Conservation (phyloP, 2,797 vertebrate genomes). For the Carcharodon carcharias region DNA sequence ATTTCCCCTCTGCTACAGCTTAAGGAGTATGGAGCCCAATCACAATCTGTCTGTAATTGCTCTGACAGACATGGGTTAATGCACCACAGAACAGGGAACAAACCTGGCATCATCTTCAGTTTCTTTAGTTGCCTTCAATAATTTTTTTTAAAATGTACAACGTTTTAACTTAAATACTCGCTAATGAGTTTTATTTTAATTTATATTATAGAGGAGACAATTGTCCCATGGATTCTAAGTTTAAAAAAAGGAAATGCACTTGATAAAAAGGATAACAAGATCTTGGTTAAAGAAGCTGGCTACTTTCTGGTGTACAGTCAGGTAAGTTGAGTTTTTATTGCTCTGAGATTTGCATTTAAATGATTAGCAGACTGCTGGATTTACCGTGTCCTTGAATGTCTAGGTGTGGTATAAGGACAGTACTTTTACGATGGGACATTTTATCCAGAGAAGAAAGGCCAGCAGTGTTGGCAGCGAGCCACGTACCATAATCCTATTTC, state of each 20-base stretch:
- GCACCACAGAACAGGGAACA: not conserved
- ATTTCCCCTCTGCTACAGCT: not conserved
- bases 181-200: not conserved
- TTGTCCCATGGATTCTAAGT: conserved; percentile 83
- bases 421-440: conserved; percentile 87
- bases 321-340: conserved; percentile 53
- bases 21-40: not conserved
- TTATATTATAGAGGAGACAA: conserved; percentile 57
- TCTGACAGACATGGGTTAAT: no score
- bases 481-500: conserved; percentile 78
- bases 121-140: not conserved
- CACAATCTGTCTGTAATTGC: not conserved
- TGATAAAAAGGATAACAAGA: conserved; percentile 70
- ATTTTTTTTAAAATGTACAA: not conserved
- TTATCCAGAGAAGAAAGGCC: conserved; percentile 82
- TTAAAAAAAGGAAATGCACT: conserved; percentile 78
- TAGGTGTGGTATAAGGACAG: conserved; percentile 84
- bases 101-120: not conserved
- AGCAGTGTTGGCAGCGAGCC: conserved; percentile 81
- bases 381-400: conserved; percentile 40
- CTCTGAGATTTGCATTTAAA: not conserved
- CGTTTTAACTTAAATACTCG: not conserved
- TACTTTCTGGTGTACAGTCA: conserved; percentile 94
- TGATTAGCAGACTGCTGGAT: no score
- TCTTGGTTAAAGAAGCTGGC: conserved; percentile 79